Conservation (phyloP, 2,888 invertebrate genomes). For the Hetaerina titia region DNA sequence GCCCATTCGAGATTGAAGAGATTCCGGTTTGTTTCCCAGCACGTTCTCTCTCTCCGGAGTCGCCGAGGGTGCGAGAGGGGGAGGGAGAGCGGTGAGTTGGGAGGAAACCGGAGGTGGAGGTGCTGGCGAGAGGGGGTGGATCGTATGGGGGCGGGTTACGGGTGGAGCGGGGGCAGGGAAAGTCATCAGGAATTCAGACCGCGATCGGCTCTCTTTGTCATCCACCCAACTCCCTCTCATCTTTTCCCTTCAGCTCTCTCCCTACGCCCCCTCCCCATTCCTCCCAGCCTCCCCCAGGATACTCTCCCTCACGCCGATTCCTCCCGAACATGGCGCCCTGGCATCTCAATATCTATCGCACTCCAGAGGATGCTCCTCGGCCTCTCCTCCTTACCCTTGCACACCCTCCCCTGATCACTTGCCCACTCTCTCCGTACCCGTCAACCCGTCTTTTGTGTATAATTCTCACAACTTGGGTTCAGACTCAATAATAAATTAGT, state of each 20-base stretch:
- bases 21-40: background rate
- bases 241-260: slow-evolving; percentile 22
- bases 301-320: background rate
- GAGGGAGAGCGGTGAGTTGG: background rate
- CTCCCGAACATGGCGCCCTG: background rate
- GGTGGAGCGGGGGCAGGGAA: too few relatives aligned
- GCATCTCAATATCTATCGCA: slow-evolving; percentile 20
- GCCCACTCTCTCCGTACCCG: background rate
- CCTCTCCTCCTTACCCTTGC: background rate
- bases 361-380: background rate
- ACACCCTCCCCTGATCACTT: background rate
- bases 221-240: slow-evolving; percentile 12
- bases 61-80: background rate
- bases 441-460: background rate
- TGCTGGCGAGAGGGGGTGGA: background rate
- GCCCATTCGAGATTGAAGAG: background rate
- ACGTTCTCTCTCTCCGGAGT: background rate
- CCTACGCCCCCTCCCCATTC: background rate
- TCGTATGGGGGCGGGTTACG: background rate
- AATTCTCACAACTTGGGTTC: too few relatives aligned
- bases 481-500: too few relatives aligned
- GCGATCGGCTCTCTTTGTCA: background rate
- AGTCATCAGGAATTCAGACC: slow-evolving; percentile 19
- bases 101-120: background rate
- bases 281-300: background rate